phyloP scores from a whole-genome alignment of 1,140 invertebrate species.

The Paramacrobiotus metropolitanus region DNA sequence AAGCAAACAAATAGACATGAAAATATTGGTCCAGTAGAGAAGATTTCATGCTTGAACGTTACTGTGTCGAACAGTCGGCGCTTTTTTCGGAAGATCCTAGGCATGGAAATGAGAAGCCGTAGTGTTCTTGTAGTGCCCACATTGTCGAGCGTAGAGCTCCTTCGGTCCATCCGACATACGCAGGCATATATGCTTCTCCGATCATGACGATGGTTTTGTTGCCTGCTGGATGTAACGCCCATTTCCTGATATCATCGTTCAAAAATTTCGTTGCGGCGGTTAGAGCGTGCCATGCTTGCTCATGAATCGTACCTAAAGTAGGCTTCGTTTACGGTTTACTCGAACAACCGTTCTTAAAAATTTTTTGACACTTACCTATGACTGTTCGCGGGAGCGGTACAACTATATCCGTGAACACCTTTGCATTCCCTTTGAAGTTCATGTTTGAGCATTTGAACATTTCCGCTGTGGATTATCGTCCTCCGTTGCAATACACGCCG shows the following conservation, averaged over 20 bases:
- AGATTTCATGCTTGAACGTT: no score
- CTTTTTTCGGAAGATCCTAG: no score
- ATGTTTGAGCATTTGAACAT: not conserved
- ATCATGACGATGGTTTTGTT: conserved; percentile 10
- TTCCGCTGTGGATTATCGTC: conserved; percentile 7
- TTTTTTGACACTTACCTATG: not conserved
- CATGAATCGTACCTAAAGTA: not conserved
- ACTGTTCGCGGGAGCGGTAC: not conserved
- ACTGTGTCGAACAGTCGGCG: no score
- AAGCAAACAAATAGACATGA: no score
- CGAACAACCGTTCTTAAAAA: no score
- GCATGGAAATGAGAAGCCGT: conserved; percentile 15
- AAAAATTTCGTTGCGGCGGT: not conserved
- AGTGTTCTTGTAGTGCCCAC: conserved; percentile 12
- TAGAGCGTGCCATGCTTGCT: not conserved
- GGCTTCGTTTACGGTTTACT: not conserved
- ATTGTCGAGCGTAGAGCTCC: not conserved
- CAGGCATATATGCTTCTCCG: not conserved
- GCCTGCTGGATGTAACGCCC: not conserved
- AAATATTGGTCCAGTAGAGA: no score
- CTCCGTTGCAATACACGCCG: not conserved
- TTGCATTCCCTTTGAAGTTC: not conserved
- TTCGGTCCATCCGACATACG: not conserved
- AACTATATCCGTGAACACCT: not conserved
- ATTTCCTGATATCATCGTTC: not conserved